phyloP scores from a whole-genome alignment of 2,888 invertebrate genomes.

The Scrobipalpa costella region DNA sequence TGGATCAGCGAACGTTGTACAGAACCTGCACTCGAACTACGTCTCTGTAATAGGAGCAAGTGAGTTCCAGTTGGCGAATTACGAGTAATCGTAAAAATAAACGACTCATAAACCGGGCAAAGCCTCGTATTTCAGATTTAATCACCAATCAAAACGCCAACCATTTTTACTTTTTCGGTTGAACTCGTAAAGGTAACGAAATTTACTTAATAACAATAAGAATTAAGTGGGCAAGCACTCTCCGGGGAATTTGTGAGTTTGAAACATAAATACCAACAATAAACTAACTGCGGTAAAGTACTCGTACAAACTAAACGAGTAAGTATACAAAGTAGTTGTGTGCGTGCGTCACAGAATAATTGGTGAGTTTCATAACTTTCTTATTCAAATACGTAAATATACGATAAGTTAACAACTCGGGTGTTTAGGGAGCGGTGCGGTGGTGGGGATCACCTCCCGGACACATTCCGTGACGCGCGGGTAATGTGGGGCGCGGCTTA shows the following conservation, averaged over 20 bases:
- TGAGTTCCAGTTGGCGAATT: slow-evolving; percentile 7
- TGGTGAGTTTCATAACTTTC: not conserved
- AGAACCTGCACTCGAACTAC: not conserved
- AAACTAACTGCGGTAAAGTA: not conserved
- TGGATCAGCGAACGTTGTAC: not conserved
- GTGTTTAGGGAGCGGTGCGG: not conserved
- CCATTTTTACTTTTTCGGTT: slow-evolving; percentile 15
- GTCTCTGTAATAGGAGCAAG: not conserved
- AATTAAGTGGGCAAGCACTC: not conserved
- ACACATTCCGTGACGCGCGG: not conserved
- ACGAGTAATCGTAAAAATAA: slow-evolving; percentile 19
- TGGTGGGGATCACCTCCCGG: not conserved
- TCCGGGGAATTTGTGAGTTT: not conserved
- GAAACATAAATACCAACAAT: not conserved
- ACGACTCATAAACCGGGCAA: slow-evolving; percentile 21
- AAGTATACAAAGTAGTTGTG: not conserved
- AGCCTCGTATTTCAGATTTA: slow-evolving; percentile 23
- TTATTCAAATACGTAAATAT: not conserved
- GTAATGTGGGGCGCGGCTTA: not conserved
- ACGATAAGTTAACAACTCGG: not conserved
- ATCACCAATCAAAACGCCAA: slow-evolving; percentile 11
- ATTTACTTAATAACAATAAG: not conserved
- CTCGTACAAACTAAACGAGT: not conserved
- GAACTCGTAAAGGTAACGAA: slow-evolving; percentile 1
- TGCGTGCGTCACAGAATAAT: not conserved